Evolutionary conservation across 2,888 invertebrate genomes (phyloP), one percentile per base, ranked within the genome.

Genomic region (Amiota communis): DNA sequence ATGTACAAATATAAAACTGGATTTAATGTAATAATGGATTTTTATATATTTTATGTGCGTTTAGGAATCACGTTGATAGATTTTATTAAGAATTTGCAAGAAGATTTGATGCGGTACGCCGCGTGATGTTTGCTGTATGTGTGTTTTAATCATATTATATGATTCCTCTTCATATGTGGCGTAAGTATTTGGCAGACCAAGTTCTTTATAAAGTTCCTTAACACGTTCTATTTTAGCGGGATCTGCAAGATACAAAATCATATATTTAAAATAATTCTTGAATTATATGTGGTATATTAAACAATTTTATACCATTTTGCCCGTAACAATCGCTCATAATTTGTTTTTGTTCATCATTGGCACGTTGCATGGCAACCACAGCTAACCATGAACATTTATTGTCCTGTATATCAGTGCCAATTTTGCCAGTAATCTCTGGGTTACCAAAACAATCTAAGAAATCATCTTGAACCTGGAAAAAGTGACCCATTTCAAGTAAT

Each of bases 321-420:
- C 96, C 97, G 85, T 97, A 97, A 88, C 94, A 93, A 75, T 95
- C 93, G 85, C 93, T 91, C 91, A 97, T 92, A 47, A 95, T 91
- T 84, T 93, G 91, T 78, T 92, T 92, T 86, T 97, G 96, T 6
- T 92, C 90, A 0, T 93, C 91, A 64, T 92, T 92, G 0, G 94
- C 95, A 72, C 95, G 92, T 88, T 97, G 95, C 76, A 98, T 91
- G 11, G 98, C 98, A 1, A 96, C 95, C 1, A 98, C 96, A 1
- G 96, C 93, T 49, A 98, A 91, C 99, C 99, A 99, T 0, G 97
- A 94, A 90, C 98, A 99, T 90, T 98, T 99, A 49, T 98, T 98
- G 81, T 98, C 97, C 90, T 95, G 93, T 80, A 99, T 98, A 87
- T 99, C 98, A 0, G 94, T 95, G 49, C 97, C 96, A 56, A 93